Percentiles rank a stretch among this genome's conserved stretches.
Evolutionary conservation across 2,888 invertebrate genomes (phyloP).

Genomic region (Andrena hattorfiana): DNA sequence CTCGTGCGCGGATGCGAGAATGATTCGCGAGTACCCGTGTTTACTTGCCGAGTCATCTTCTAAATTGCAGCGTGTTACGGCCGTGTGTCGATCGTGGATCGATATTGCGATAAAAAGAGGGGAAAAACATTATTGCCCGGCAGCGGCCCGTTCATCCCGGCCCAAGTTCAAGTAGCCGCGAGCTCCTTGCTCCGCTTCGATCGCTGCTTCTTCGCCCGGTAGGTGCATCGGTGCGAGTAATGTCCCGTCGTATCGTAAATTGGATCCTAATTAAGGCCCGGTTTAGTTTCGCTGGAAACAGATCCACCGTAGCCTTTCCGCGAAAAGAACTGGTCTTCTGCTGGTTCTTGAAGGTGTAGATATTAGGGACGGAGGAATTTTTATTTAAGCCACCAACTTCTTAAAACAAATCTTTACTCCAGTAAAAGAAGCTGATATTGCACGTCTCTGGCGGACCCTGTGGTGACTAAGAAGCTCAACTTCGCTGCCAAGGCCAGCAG

Average conservation of each 20-base stretch:
- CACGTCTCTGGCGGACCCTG: too few relatives aligned
- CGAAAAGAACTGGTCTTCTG: too few relatives aligned
- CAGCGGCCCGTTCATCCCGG: constrained; percentile 46
- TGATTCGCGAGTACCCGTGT: constrained; percentile 72
- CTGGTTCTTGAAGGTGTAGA: too few relatives aligned
- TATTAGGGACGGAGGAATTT: too few relatives aligned
- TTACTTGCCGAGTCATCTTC: constrained; percentile 74
- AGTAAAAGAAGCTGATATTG: too few relatives aligned
- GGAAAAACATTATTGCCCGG: constrained; percentile 57
- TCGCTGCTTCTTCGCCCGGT: not conserved
- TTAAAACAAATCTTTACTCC: too few relatives aligned
- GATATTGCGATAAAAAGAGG: constrained; percentile 62
- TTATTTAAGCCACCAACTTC: too few relatives aligned
- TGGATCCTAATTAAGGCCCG: constrained; percentile 46
- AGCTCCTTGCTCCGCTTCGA: constrained; percentile 13
- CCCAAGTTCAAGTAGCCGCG: constrained; percentile 50
- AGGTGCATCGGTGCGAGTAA: constrained; percentile 15
- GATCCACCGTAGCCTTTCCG: too few relatives aligned
- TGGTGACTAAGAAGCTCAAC: too few relatives aligned
- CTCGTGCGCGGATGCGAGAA: constrained; percentile 68
- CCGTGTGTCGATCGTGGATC: constrained; percentile 68
- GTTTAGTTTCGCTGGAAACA: not conserved
- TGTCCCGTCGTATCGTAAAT: constrained; percentile 39
- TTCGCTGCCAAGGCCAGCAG: too few relatives aligned
- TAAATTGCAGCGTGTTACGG: constrained; percentile 74